Evolutionary conservation across 2,888 invertebrate species (phyloP).

Genomic region (Branchipolynoe longqiensis): DNA sequence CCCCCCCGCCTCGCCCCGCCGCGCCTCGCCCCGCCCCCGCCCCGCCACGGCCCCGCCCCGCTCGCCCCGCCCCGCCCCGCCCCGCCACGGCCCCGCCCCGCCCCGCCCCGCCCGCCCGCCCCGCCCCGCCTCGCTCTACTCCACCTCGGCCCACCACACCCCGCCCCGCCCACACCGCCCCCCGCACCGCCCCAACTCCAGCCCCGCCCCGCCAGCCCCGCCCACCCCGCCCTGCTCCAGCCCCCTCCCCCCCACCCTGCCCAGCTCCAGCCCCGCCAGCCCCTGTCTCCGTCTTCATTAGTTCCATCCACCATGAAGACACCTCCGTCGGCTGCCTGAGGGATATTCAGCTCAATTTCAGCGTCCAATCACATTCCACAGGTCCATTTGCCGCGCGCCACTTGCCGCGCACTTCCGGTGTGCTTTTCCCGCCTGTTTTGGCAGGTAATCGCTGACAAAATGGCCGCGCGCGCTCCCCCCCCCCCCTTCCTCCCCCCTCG

Average conservation of each 20-base stretch:
- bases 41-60: too few species aligned
- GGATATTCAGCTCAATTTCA: slow-evolving; percentile 51
- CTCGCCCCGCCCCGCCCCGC: too few species aligned
- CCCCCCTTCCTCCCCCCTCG: too few species aligned
- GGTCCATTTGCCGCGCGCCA: slow-evolving; percentile 44
- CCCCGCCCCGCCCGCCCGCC: too few species aligned
- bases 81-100: too few species aligned
- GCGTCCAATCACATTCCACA: slow-evolving; percentile 47
- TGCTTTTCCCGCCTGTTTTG: slow-evolving; percentile 19
- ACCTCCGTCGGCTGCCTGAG: background rate
- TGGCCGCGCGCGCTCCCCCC: slow-evolving; percentile 35
- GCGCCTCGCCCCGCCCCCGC: too few species aligned
- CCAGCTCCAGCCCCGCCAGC: too few species aligned
- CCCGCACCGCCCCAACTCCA: too few species aligned
- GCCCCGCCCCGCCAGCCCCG: background rate
- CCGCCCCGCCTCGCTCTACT: too few species aligned
- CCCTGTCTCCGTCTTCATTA: slow-evolving; percentile 26
- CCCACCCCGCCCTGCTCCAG: background rate
- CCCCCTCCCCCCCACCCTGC: background rate
- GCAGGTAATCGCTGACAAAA: slow-evolving; percentile 45
- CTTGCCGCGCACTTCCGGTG: slow-evolving; percentile 24
- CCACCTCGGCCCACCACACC: too few species aligned
- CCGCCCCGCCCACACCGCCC: too few species aligned
- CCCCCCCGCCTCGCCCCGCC: too few species aligned
- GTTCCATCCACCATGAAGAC: slow-evolving; percentile 27